phyloP scores from a whole-genome alignment of 2,113 vertebrate species.

The Agelaius tricolor region DNA sequence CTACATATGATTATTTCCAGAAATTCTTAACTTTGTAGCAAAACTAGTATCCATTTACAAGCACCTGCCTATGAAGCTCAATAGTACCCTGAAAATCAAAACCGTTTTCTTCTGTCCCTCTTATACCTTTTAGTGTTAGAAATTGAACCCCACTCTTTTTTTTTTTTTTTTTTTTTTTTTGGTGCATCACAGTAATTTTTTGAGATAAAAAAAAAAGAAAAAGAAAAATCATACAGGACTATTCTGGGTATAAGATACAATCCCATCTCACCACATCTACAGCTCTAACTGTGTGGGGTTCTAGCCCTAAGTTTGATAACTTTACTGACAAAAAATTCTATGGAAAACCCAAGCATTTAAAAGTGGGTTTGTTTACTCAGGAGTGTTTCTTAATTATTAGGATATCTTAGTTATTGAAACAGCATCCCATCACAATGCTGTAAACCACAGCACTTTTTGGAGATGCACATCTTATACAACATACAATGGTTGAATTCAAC shows the following conservation, averaged over 20 bases:
- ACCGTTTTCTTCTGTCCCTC: neutral
- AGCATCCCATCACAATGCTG: accelerated
- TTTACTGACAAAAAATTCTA: neutral
- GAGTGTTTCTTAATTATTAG: neutral
- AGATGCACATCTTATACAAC: neutral
- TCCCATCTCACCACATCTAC: neutral
- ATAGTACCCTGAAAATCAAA: neutral
- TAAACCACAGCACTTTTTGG: neutral
- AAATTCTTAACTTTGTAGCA: neutral
- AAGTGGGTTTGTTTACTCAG: neutral
- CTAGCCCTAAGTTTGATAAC: neutral
- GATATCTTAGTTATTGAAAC: neutral
- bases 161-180: neutral
- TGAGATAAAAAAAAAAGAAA: neutral
- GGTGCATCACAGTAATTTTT: neutral
- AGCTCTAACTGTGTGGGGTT: neutral
- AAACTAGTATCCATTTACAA: neutral
- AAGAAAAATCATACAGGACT: neutral
- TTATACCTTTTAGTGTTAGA: neutral
- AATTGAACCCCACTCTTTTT: neutral
- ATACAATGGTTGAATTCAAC: neutral
- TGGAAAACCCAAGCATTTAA: neutral
- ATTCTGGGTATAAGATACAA: neutral
- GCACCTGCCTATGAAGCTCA: neutral
- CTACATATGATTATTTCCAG: neutral